Evolutionary conservation across 2,797 vertebrate genomes (phyloP).

Genomic region (Arctocebus calabarensis): DNA sequence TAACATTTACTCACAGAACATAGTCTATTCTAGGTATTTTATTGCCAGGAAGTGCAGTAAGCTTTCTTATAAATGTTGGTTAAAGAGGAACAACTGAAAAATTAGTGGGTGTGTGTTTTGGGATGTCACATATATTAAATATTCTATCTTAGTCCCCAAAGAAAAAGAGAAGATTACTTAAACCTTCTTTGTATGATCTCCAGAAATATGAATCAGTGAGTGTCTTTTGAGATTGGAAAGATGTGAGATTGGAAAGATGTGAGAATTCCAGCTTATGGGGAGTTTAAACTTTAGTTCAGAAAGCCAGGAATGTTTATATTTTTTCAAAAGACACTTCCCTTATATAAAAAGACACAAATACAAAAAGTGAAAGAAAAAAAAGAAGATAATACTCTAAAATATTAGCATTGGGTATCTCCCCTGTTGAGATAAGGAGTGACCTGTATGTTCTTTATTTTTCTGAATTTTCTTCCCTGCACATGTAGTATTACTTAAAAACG

Average conservation of each 20-base stretch:
- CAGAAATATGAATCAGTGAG: not conserved
- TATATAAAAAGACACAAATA: not conserved
- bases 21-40: not conserved
- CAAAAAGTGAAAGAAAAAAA: not conserved
- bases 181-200: constrained; percentile 4
- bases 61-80: not conserved
- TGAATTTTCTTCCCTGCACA: not conserved
- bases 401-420: not conserved
- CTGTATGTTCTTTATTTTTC: constrained; percentile 48
- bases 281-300: constrained; percentile 6
- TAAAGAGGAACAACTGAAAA: constrained; percentile 4
- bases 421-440: not conserved
- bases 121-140: constrained; percentile 39
- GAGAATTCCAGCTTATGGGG: not conserved
- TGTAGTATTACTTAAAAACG: not conserved
- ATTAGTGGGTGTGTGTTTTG: constrained; percentile 15
- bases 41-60: constrained; percentile 50
- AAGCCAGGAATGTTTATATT: not conserved
- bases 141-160: constrained; percentile 11
- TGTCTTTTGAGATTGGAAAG: not conserved
- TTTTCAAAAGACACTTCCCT: not conserved
- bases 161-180: constrained; percentile 25
- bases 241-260: not conserved
- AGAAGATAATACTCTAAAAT: not conserved
- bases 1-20: constrained; percentile 27